A percentile compares a stretch with the other conserved stretches of the same genome.
Conservation (phyloP, 2,797 vertebrate genomes). For the Ctenosaura bakeri region DNA sequence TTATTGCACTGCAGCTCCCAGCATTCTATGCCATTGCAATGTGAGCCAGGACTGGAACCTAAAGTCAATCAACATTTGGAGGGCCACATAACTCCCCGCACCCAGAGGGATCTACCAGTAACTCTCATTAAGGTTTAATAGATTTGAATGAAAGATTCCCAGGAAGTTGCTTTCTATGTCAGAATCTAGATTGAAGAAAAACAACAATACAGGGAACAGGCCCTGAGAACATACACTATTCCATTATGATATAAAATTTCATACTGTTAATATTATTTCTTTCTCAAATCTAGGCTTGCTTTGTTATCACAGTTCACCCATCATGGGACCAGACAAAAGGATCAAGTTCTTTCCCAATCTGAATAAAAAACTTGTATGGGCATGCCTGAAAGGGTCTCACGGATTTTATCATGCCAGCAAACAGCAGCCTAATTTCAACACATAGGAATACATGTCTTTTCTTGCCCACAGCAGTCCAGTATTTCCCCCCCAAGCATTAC, state of each 20-base stretch:
- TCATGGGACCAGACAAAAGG: not conserved
- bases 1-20: no score
- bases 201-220: not conserved
- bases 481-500: not conserved
- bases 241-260: not conserved
- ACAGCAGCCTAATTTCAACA: not conserved
- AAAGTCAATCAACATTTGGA: no score
- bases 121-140: not conserved
- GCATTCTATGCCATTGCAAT: no score
- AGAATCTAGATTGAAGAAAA: not conserved
- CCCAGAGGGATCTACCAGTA: not conserved
- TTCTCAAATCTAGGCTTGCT: not conserved
- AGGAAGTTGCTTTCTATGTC: not conserved
- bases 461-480: not conserved
- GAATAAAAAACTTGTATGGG: not conserved
- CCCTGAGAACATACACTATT: not conserved
- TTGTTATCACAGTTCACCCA: not conserved
- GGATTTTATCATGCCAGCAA: not conserved
- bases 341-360: not conserved
- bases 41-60: no score
- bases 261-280: not conserved
- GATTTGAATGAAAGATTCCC: not conserved
- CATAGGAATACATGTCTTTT: not conserved
- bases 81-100: no score
- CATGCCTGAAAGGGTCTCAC: not conserved